Evolutionary conservation across 2,888 invertebrate genomes (phyloP).

Genomic region (Dermolepida albohirtum): DNA sequence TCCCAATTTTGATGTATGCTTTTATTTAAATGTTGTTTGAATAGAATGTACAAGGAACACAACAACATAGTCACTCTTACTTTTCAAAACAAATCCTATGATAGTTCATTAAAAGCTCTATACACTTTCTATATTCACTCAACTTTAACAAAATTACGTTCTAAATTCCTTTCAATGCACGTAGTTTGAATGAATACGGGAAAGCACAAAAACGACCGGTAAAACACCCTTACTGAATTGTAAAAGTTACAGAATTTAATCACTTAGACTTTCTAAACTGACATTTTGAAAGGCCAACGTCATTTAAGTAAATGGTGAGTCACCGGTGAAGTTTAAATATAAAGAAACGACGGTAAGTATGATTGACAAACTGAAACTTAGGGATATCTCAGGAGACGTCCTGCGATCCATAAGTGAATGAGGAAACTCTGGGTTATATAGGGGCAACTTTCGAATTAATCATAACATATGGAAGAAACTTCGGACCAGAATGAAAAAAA

Average conservation of each 20-base stretch:
- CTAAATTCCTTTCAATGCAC: too few relatives aligned
- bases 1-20: too few relatives aligned
- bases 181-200: not conserved
- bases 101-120: too few relatives aligned
- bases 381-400: conserved; percentile 13
- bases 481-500: conserved; percentile 24
- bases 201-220: not conserved
- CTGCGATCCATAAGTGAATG: not conserved
- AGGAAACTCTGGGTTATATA: conserved; percentile 6
- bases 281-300: conserved; percentile 6
- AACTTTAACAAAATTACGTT: too few relatives aligned
- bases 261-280: conserved; percentile 24
- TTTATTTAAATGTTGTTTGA: too few relatives aligned
- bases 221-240: not conserved
- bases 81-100: too few relatives aligned
- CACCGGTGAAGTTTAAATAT: conserved; percentile 19
- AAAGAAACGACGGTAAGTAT: conserved; percentile 27
- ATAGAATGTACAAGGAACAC: too few relatives aligned
- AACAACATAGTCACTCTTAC: too few relatives aligned
- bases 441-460: conserved; percentile 30
- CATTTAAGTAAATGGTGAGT: conserved; percentile 6
- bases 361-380: conserved; percentile 31
- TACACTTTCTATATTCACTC: too few relatives aligned
- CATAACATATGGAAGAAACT: conserved; percentile 30
- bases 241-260: conserved; percentile 17